Evolutionary conservation across 2,888 invertebrate species (phyloP), one percentile per base, ranked within the genome.

Genomic region (Ornithoptera priamus): DNA sequence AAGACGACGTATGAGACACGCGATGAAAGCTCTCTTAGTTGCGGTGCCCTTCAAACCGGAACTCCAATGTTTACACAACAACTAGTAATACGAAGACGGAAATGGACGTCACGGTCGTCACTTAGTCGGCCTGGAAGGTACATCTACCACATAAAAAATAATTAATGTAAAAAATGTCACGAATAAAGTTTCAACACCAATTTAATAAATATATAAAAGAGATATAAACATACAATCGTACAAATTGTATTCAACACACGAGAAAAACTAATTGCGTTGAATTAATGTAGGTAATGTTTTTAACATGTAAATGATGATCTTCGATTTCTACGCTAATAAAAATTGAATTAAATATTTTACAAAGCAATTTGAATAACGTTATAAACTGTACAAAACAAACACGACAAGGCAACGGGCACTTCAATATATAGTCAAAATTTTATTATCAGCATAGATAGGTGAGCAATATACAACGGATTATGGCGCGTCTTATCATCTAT

Each of bases 381-480:
- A 68, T 70, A 68, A 71, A 68, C 65, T 70, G 66, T 69, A 73
- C 72, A 73, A 59, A 71, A 68, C 65, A 62, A 67, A 72, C 73
- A 75, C 75, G 75, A 74, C 64, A 65, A 65, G 53, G 67, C 73
- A 71, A 75, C 72, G 74, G 74, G 71, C 71, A 71, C 68, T 73
- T 72, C 68, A 65, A 68, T 67, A 70, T 46, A 12, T 72, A 72
- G 66, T 73, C 70, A 68, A 72, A 71, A 72, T 63, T 70, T 79
- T 73, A 75, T 75, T 86, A 88, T 86, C 84, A 78, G 75, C 63
- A 75, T 59, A 78, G 85, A 86, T 85, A 85, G 63, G 74, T 66
- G 74, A 73, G 81, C 85, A 87, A 87, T 89, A 88, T 87, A 86
- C 78, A 80, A 79, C 75, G 86, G 85, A 88, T 90, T 89, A 89